These are phyloP conservation scores for Drosophila heteroneura DNA, from an alignment of 2,888 invertebrate species.

Conservation along the genomic window DNA sequence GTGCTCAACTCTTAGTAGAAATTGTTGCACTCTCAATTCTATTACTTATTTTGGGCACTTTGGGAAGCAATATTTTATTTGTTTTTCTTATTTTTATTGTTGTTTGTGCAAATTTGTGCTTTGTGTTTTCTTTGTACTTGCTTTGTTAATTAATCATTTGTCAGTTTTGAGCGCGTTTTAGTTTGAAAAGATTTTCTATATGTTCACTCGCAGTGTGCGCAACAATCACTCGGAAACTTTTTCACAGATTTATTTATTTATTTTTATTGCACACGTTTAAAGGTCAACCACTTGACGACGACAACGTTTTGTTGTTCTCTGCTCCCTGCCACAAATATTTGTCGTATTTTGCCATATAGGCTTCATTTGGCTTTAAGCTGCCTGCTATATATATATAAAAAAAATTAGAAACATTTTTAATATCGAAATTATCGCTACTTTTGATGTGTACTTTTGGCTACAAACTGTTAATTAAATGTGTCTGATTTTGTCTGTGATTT, in stretches of 20 bases:
- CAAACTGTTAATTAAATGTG: slow-evolving; percentile 32
- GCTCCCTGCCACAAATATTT: slow-evolving; percentile 14
- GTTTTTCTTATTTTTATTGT: background rate
- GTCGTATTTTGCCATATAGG: slow-evolving; percentile 14
- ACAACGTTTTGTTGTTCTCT: slow-evolving; percentile 2
- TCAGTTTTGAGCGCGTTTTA: slow-evolving; percentile 44
- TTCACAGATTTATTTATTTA: slow-evolving; percentile 61
- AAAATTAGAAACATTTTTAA: slow-evolving; percentile 2
- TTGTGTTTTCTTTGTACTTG: slow-evolving; percentile 34
- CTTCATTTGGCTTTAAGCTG: slow-evolving; percentile 24
- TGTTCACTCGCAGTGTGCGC: slow-evolving; percentile 1
- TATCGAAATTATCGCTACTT: slow-evolving; percentile 22
- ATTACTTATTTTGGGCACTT: slow-evolving; percentile 43
- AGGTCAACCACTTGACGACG: slow-evolving; percentile 71
- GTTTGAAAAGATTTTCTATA: slow-evolving; percentile 38
- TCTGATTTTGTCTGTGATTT: slow-evolving; percentile 4
- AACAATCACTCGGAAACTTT: slow-evolving; percentile 27
- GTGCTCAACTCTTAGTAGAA: slow-evolving; percentile 9
- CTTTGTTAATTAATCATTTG: slow-evolving; percentile 71
- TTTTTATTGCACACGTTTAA: slow-evolving; percentile 61
- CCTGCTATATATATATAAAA: background rate
- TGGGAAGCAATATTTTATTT: slow-evolving; percentile 6
- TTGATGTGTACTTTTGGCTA: slow-evolving; percentile 18
- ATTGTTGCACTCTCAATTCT: slow-evolving; percentile 8
- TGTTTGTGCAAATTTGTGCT: slow-evolving; percentile 17